A percentile compares a stretch with the other conserved stretches of the same genome.
phyloP scores from a whole-genome alignment of 2,113 vertebrate genomes.

The Cebus imitator region DNA sequence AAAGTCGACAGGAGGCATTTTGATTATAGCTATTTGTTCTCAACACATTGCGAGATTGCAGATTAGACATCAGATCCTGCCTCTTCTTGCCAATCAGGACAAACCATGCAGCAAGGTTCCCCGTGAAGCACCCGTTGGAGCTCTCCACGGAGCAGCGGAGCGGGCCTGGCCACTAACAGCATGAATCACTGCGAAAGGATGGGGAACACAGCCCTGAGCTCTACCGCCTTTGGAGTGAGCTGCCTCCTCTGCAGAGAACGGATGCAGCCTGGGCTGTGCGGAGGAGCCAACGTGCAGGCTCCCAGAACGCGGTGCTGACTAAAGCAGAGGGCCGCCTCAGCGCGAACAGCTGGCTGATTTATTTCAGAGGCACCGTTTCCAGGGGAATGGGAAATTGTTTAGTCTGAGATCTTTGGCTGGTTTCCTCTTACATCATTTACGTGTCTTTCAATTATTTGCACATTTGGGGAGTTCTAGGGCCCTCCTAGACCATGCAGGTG shows the following conservation, averaged over 20 bases:
- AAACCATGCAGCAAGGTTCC: neutral
- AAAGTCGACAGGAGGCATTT: constrained; percentile 20
- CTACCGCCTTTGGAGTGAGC: neutral
- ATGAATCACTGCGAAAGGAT: rapidly evolving
- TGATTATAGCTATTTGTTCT: constrained; percentile 37
- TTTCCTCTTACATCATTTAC: constrained; percentile 26
- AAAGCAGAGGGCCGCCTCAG: rapidly evolving
- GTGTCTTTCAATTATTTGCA: neutral
- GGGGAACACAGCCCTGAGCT: rapidly evolving
- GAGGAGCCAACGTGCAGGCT: rapidly evolving
- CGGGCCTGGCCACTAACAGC: rapidly evolving
- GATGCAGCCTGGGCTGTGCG: rapidly evolving
- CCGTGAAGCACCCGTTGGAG: too few relatives aligned
- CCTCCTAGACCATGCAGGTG: neutral
- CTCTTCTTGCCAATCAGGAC: neutral
- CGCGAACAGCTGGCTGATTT: neutral
- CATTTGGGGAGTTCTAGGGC: neutral
- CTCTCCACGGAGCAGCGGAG: too few relatives aligned
- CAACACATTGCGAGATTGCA: neutral
- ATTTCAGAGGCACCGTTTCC: neutral
- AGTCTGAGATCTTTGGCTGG: neutral
- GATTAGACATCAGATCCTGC: neutral
- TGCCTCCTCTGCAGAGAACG: neutral
- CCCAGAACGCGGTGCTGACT: neutral
- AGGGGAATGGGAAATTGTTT: neutral